Evolutionary conservation across 2,113 vertebrate species (phyloP).

Genomic region (Empidonax traillii): DNA sequence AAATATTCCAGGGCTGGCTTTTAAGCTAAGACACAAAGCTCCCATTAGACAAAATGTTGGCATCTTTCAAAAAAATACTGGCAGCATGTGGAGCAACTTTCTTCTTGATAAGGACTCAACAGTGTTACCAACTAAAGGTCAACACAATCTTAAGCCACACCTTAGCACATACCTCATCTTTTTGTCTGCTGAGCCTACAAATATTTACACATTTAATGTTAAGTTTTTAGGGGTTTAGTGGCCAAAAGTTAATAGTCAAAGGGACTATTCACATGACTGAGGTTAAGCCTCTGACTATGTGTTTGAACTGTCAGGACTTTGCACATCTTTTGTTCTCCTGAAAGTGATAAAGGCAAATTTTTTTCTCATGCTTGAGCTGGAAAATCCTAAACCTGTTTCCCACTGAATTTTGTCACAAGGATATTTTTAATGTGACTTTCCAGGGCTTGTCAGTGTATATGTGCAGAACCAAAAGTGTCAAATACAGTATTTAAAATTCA

Average conservation of each 20-base stretch:
- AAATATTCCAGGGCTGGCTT: neutral
- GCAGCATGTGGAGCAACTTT: neutral
- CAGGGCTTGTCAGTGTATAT: neutral
- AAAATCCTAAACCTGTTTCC: slow-evolving; percentile 15
- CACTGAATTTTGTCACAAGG: neutral
- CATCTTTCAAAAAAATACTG: neutral
- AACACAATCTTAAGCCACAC: slow-evolving; percentile 5
- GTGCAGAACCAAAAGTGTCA: neutral
- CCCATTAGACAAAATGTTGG: neutral
- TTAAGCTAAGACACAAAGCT: neutral
- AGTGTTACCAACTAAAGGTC: neutral
- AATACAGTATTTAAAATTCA: neutral
- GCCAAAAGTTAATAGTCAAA: slow-evolving; percentile 27
- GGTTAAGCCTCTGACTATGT: slow-evolving; percentile 7
- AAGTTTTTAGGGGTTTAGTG: slow-evolving; percentile 5
- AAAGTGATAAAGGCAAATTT: neutral
- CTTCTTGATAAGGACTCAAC: neutral
- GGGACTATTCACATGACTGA: slow-evolving; percentile 13
- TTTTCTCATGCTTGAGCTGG: neutral
- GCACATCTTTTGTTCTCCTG: slow-evolving; percentile 30
- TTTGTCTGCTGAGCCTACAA: slow-evolving; percentile 37
- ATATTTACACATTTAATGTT: slow-evolving; percentile 49
- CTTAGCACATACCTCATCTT: slow-evolving; percentile 37
- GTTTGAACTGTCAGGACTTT: slow-evolving; percentile 32
- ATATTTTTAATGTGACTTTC: neutral